A percentile compares a stretch with the other conserved stretches of the same genome.
Evolutionary conservation across 1,140 invertebrate genomes (phyloP).

Genomic region (Bombus fervidus): DNA sequence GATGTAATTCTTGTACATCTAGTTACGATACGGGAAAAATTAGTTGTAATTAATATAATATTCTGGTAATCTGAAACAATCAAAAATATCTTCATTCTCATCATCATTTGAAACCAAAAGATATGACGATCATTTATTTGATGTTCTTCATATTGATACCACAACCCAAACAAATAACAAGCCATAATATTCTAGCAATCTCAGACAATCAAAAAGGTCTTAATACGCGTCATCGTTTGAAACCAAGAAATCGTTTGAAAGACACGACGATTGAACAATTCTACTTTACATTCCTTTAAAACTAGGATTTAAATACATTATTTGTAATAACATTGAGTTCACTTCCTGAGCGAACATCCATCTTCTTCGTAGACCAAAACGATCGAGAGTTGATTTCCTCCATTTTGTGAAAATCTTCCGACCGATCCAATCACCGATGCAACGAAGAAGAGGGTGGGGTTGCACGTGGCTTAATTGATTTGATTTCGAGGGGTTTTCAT

Average conservation of each 20-base stretch:
- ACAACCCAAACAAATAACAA: too few relatives aligned
- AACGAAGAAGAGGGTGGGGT: conserved; percentile 39
- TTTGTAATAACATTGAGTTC: background rate
- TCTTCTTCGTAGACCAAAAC: background rate
- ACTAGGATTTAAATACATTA: background rate
- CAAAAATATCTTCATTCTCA: background rate
- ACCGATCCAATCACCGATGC: conserved; percentile 62
- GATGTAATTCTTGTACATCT: too few relatives aligned
- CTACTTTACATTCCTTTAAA: background rate
- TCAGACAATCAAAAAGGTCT: background rate
- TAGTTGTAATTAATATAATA: background rate
- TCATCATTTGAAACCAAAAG: background rate
- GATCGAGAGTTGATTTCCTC: conserved; percentile 55
- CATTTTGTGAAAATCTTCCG: conserved; percentile 72
- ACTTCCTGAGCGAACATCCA: too few relatives aligned
- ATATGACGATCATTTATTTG: background rate
- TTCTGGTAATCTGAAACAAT: background rate
- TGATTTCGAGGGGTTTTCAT: conserved; percentile 76
- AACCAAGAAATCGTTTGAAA: background rate
- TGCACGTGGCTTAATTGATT: conserved; percentile 76
- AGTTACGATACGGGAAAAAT: background rate
- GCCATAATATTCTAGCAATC: background rate
- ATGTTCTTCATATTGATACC: background rate
- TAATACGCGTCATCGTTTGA: background rate
- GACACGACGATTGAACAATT: too few relatives aligned